Percentiles rank a stretch among this genome's conserved stretches.
Evolutionary conservation across 1,140 invertebrate species (phyloP).

Genomic region (Tetraneura akinire): DNA sequence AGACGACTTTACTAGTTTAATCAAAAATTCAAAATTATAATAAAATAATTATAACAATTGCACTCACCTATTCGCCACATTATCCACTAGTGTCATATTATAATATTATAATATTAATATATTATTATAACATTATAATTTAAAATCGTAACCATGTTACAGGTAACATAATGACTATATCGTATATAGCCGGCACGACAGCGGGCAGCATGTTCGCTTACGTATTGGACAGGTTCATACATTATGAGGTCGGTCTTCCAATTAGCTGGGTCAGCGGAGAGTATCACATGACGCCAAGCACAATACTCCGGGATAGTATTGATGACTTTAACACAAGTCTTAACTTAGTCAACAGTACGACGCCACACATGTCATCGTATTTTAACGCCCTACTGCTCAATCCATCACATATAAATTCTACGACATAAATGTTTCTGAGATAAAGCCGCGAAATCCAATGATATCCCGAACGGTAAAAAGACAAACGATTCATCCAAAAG

Average conservation of each 20-base stretch:
- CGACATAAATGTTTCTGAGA: background rate
- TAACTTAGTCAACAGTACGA: background rate
- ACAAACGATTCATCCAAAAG: no score
- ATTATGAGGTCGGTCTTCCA: background rate
- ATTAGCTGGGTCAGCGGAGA: background rate
- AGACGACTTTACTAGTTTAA: no score
- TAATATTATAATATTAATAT: no score
- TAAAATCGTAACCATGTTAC: constrained; percentile 55
- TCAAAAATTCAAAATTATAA: no score
- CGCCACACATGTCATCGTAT: background rate
- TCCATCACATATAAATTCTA: background rate
- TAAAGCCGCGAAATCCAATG: background rate
- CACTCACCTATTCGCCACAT: no score
- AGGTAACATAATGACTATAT: constrained; percentile 91
- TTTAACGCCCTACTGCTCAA: background rate
- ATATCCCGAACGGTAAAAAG: no score
- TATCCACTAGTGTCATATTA: no score
- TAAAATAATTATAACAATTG: no score
- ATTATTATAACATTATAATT: no score
- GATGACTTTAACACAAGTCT: background rate
- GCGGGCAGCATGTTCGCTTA: constrained; percentile 82
- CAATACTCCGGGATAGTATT: no score
- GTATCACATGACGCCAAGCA: background rate
- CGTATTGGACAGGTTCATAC: constrained; percentile 68
- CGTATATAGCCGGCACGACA: constrained; percentile 82